phyloP scores from a whole-genome alignment of 2,888 invertebrate species.

The Dyspetes luteomarginatus region DNA sequence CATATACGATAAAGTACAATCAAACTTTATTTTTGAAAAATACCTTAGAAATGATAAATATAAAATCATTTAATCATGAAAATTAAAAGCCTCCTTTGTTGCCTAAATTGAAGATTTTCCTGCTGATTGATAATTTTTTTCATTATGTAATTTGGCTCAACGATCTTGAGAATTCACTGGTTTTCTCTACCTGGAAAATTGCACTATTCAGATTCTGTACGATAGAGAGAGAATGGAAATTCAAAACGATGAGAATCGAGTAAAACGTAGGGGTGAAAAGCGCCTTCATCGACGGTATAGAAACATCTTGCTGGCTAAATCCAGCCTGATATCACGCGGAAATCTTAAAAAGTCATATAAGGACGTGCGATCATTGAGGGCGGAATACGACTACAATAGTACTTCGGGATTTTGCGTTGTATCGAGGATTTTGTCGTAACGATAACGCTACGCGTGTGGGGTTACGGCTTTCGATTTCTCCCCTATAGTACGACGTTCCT shows the following conservation, averaged over 20 bases:
- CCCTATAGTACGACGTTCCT: slow-evolving; percentile 20
- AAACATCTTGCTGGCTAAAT: slow-evolving; percentile 26
- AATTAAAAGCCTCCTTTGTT: too few species aligned
- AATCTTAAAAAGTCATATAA: slow-evolving; percentile 54
- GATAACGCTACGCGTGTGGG: slow-evolving; percentile 39
- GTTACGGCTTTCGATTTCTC: slow-evolving; percentile 58
- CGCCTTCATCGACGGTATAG: not conserved
- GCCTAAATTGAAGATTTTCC: too few species aligned
- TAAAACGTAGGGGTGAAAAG: slow-evolving; percentile 6
- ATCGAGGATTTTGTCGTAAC: slow-evolving; percentile 54
- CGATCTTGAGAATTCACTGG: not conserved
- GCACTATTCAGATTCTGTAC: not conserved
- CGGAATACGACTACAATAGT: slow-evolving; percentile 46
- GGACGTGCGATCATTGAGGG: slow-evolving; percentile 39
- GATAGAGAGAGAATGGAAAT: not conserved
- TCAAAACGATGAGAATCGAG: slow-evolving; percentile 14
- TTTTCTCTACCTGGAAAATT: not conserved
- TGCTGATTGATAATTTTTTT: too few species aligned
- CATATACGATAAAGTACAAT: not conserved
- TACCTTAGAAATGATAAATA: not conserved
- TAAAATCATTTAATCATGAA: not conserved
- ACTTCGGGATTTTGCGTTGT: slow-evolving; percentile 48
- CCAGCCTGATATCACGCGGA: slow-evolving; percentile 41
- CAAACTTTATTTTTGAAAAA: not conserved
- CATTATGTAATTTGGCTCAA: too few species aligned